phyloP scores from a whole-genome alignment of 2,113 vertebrate species.

The Monarcha castaneiventris region DNA sequence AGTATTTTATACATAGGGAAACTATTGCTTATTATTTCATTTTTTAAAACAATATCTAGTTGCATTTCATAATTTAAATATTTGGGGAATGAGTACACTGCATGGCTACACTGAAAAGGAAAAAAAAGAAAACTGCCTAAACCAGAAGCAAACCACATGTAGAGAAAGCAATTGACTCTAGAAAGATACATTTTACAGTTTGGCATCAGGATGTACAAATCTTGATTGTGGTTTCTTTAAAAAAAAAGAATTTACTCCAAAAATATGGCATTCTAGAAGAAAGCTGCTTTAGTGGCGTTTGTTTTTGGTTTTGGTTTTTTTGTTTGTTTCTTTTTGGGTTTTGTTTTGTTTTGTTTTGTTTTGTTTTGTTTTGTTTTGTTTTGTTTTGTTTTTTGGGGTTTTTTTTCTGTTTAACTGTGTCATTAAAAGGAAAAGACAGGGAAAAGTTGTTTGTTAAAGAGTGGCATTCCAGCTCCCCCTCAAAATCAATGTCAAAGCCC shows the following conservation, averaged over 20 bases:
- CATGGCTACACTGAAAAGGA: not conserved
- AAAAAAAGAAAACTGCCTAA: not conserved
- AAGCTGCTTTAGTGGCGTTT: too few species aligned
- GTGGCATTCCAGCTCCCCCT: not conserved
- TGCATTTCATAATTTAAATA: not conserved
- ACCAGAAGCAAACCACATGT: not conserved
- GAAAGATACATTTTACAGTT: not conserved
- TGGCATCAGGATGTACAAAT: not conserved
- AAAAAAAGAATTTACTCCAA: not conserved
- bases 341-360: too few species aligned
- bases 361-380: too few species aligned
- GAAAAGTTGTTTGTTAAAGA: not conserved
- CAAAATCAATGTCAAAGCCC: not conserved
- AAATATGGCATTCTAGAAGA: not conserved
- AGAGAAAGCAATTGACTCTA: not conserved
- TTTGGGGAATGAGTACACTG: not conserved
- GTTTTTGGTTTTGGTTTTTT: too few species aligned
- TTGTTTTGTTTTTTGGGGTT: too few species aligned
- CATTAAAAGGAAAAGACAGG: not conserved
- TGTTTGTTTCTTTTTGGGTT: too few species aligned
- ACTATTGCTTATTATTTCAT: not conserved
- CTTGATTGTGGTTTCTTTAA: not conserved
- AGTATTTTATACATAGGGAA: not conserved
- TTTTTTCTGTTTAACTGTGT: not conserved
- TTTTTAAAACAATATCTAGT: not conserved